phyloP scores from a whole-genome alignment of 2,888 invertebrate genomes.

The Anthophora plumipes region DNA sequence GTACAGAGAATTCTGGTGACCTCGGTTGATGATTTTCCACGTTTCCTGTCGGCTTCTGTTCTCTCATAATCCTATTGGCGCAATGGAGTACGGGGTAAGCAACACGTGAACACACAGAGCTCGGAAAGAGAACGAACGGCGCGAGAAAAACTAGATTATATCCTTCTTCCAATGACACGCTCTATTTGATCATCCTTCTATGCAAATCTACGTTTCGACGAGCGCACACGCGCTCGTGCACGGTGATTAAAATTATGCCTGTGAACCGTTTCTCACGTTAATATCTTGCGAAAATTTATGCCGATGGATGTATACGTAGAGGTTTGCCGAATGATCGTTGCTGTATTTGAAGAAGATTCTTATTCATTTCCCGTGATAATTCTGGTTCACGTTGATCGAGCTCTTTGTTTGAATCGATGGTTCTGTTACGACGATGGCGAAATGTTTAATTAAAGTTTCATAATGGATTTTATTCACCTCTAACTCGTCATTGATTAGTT shows the following conservation, averaged over 20 bases:
- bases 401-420: too few species aligned
- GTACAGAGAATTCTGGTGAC: not conserved
- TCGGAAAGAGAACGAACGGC: constrained; percentile 6
- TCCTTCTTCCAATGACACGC: constrained; percentile 47
- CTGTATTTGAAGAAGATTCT: too few species aligned
- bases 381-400: too few species aligned
- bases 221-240: not conserved
- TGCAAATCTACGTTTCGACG: constrained; percentile 19
- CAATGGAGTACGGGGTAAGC: constrained; percentile 16
- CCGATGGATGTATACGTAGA: not conserved
- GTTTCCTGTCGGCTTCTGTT: not conserved
- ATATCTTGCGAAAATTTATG: not conserved
- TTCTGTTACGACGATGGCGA: too few species aligned
- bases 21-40: constrained; percentile 14
- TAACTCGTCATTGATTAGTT: too few species aligned
- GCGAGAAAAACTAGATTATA: constrained; percentile 65
- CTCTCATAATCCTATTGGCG: constrained; percentile 4
- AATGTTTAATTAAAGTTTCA: too few species aligned
- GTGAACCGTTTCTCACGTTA: not conserved
- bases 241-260: not conserved
- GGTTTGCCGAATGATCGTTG: not conserved
- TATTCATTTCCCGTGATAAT: not conserved
- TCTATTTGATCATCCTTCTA: constrained; percentile 35
- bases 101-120: not conserved
- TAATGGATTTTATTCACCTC: too few species aligned